Conservation (phyloP, 2,888 invertebrate species). For the Neoitamus cyanurus region DNA sequence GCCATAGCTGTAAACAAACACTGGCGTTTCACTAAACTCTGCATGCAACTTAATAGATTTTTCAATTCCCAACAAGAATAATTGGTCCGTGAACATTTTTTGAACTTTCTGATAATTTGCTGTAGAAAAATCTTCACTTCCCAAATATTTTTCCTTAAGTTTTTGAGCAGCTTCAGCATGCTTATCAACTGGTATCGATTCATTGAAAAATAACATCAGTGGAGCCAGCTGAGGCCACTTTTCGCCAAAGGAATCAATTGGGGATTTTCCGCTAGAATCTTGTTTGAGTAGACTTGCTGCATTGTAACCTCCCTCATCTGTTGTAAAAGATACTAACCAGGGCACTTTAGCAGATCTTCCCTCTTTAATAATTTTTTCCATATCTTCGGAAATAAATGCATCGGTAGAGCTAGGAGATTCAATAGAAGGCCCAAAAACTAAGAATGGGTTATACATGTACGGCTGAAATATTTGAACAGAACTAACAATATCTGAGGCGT, state of each 20-base stretch:
- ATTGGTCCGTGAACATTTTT: constrained; percentile 74
- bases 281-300: constrained; percentile 67
- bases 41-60: constrained; percentile 71
- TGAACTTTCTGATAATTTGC: constrained; percentile 64
- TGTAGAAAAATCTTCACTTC: constrained; percentile 67
- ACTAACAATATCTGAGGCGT: constrained; percentile 72
- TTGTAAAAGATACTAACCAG: constrained; percentile 75
- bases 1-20: constrained; percentile 75
- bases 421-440: constrained; percentile 78
- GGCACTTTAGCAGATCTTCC: constrained; percentile 75
- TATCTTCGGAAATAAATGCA: constrained; percentile 76
- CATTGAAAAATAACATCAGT: constrained; percentile 72
- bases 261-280: constrained; percentile 57
- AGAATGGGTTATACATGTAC: constrained; percentile 75
- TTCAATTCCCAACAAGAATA: constrained; percentile 73
- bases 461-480: constrained; percentile 63
- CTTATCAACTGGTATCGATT: constrained; percentile 61
- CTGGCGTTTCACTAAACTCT: constrained; percentile 69
- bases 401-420: constrained; percentile 69
- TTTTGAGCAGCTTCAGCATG: constrained; percentile 67
- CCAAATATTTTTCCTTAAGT: constrained; percentile 71
- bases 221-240: constrained; percentile 73
- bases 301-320: constrained; percentile 80
- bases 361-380: constrained; percentile 71
- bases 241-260: constrained; percentile 69